Base-by-base conservation (phyloP, 2,113 vertebrate species). In the Ptilorrhoa leucosticta region DNA sequence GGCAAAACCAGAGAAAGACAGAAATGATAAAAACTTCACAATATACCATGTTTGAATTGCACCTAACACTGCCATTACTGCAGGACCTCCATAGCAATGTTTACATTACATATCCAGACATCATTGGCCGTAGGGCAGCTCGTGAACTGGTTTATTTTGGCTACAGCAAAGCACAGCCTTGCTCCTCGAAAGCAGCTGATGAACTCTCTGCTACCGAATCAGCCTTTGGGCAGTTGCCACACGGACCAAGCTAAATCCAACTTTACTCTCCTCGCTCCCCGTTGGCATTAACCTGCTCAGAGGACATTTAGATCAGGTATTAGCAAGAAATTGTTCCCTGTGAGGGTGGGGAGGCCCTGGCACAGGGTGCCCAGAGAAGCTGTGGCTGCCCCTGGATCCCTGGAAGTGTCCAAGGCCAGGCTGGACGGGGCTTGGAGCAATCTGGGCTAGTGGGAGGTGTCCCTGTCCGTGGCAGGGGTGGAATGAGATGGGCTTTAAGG, bases 381-480 rank as follows among this genome's bases (percentile, higher is more conserved):
- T 50, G 58, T 3, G 50, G 42, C 17, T 71, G 48, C 11, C 2
- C 48, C 48, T 24, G 69, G 28, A 50, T 28, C 37, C 37, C 58
- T 37, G 76, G 24, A 0, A 73, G 22, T 20, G 37, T 8, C 15
- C 77, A 7, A 39, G 51, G 68, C 15, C 76, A 13, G 50, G 6
- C 0, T 57, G 66, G 35, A 19, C 0, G 0, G n/a, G 5, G 17
- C 30, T 57, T 3, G 68, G 44, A 89, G 15, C 58, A 20, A 0
- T 10, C 10, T 21, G 77, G 9, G 22, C 0, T 0, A 6, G 44
- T 10, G 51, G 19, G 1, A 73, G 27, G 18, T 20, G 86, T 44
- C 44, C 31, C 76, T 72, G 76, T 31, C 64, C 42, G 7, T 1
- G 35, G 22, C 50, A 57, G 21, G 4, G 13, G 13, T 56, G 66